phyloP scores from a whole-genome alignment of 1,140 invertebrate species.

The Pomacea maculata region DNA sequence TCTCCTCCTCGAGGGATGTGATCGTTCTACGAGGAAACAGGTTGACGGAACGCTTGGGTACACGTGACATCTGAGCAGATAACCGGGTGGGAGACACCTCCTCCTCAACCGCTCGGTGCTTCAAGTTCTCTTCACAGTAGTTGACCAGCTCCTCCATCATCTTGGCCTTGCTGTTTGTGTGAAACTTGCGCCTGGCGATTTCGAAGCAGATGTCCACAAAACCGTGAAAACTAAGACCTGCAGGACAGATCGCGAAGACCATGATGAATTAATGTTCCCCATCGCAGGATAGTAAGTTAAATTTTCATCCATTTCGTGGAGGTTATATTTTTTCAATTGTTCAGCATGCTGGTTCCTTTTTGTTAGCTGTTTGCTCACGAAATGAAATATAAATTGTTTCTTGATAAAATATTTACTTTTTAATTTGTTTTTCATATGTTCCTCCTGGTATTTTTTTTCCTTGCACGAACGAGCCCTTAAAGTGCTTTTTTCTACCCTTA shows the following conservation, averaged over 20 bases:
- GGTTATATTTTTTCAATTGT: too few species aligned
- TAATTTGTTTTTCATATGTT: too few species aligned
- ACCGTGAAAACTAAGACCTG: conserved; percentile 54
- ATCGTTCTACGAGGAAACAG: conserved; percentile 27
- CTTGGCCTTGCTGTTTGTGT: conserved; percentile 20
- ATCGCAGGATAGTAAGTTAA: background rate
- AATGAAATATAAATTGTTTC: too few species aligned
- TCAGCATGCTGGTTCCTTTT: background rate
- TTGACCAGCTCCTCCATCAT: conserved; percentile 43
- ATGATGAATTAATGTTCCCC: background rate
- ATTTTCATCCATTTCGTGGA: background rate
- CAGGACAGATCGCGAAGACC: conserved; percentile 15
- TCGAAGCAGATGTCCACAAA: conserved; percentile 54
- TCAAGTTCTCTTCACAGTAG: conserved; percentile 44
- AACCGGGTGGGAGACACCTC: background rate
- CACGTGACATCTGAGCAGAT: background rate
- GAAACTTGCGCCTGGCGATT: conserved; percentile 46
- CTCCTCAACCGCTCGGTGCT: background rate
- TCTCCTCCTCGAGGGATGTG: conserved; percentile 32
- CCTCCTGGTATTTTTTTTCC: too few species aligned
- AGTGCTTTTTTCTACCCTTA: too few species aligned
- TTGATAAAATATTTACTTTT: too few species aligned
- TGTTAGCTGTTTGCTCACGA: background rate
- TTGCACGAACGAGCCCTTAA: too few species aligned
- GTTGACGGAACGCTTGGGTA: conserved; percentile 10